These are phyloP conservation scores for Platorchestia sp. DNA, from an alignment of 1,140 invertebrate genomes.

Conservation along the genomic window DNA sequence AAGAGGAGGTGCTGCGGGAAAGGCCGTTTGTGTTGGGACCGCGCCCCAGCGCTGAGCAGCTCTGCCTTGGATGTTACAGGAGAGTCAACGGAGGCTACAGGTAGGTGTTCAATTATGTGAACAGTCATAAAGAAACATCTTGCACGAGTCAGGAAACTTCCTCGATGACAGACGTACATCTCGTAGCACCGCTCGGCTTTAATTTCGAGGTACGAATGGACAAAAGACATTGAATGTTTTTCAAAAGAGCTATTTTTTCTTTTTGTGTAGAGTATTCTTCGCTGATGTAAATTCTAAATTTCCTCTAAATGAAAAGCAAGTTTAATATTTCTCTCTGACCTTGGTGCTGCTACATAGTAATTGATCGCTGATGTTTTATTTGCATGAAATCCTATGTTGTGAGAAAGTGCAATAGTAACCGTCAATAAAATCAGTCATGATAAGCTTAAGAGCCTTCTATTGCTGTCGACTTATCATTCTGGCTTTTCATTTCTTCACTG, in stretches of 20 bases:
- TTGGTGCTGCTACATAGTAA: neutral
- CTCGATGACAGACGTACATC: neutral
- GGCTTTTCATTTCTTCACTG: neutral
- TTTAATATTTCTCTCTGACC: neutral
- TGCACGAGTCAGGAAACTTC: neutral
- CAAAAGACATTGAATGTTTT: neutral
- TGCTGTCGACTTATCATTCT: neutral
- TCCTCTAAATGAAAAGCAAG: neutral
- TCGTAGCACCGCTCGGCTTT: neutral
- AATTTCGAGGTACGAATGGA: no score
- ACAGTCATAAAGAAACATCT: neutral
- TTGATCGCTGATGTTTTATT: neutral
- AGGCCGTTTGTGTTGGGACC: conserved; percentile 63
- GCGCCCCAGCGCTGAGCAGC: conserved; percentile 58
- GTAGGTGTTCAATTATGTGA: conserved; percentile 8
- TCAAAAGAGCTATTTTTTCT: neutral
- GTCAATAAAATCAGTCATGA: no score
- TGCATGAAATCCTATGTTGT: neutral
- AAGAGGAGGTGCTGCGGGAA: conserved; percentile 63
- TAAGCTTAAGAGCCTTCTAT: neutral
- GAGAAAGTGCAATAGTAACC: neutral
- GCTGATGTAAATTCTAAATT: neutral
- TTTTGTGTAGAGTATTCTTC: neutral
- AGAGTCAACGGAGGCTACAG: conserved; percentile 59
- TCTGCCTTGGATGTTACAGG: conserved; percentile 65